Conservation (phyloP, 2,888 invertebrate species). For the Ophion costatus region DNA sequence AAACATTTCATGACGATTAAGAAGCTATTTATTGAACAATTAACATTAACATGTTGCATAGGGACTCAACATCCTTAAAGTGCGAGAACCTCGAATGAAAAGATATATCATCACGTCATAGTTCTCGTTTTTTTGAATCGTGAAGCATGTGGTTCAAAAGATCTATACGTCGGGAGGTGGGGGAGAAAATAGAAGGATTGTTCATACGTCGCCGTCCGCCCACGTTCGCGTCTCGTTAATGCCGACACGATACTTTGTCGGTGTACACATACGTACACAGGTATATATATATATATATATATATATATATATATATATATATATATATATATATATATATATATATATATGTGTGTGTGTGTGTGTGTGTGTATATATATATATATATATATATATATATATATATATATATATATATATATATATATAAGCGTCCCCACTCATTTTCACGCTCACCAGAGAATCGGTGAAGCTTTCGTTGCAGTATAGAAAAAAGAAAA, state of each 20-base stretch:
- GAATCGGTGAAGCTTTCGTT: constrained; percentile 41
- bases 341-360: too few relatives aligned
- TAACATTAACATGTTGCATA: too few relatives aligned
- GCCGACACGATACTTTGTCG: constrained; percentile 66
- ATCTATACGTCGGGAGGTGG: constrained; percentile 27
- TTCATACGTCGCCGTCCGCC: constrained; percentile 73
- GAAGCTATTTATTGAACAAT: too few relatives aligned
- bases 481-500: constrained; percentile 21
- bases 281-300: constrained; percentile 15
- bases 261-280: constrained; percentile 25
- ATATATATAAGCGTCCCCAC: constrained; percentile 40
- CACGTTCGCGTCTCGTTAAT: constrained; percentile 75
- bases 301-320: too few relatives aligned
- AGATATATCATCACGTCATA: constrained; percentile 80
- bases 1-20: too few relatives aligned
- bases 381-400: constrained; percentile 10
- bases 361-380: constrained; percentile 22
- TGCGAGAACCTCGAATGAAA: constrained; percentile 63
- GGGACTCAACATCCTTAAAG: too few relatives aligned
- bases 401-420: constrained; percentile 30
- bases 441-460: constrained; percentile 48
- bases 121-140: constrained; percentile 65
- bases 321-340: too few relatives aligned
- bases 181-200: constrained; percentile 67
- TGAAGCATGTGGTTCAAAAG: constrained; percentile 23